Percentiles rank a stretch among this genome's conserved stretches.
Conservation (phyloP, 2,888 invertebrate species). For the Acleris sparsana region DNA sequence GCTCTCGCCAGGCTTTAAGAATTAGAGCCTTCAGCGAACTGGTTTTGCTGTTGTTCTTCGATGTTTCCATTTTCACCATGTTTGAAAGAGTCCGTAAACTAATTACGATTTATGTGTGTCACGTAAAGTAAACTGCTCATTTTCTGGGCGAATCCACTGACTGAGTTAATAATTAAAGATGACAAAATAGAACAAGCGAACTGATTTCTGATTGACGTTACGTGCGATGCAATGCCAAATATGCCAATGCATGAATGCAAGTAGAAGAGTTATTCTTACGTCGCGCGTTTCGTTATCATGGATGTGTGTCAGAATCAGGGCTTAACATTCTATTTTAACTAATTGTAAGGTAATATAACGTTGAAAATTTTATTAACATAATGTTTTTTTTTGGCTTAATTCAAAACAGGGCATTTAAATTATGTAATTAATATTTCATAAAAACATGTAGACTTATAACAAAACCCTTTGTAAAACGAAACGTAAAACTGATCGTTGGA, state of each 20-base stretch:
- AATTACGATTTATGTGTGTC: neutral
- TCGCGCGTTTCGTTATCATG: neutral
- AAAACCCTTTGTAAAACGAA: too few species aligned
- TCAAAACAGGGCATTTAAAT: too few species aligned
- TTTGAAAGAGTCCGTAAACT: constrained; percentile 26
- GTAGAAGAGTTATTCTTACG: constrained; percentile 2
- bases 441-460: too few species aligned
- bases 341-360: too few species aligned
- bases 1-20: constrained; percentile 95
- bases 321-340: too few species aligned
- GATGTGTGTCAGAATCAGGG: neutral
- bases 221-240: neutral
- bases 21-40: constrained; percentile 91
- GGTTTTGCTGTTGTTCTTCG: constrained; percentile 92
- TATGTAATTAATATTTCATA: too few species aligned
- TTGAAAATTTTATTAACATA: too few species aligned
- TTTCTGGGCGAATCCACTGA: constrained; percentile 1
- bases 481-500: too few species aligned
- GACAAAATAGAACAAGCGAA: neutral
- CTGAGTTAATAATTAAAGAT: constrained; percentile 1
- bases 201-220: neutral
- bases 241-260: neutral
- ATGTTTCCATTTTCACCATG: constrained; percentile 85
- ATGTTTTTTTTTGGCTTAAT: too few species aligned
- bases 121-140: constrained; percentile 11